Base-by-base conservation (phyloP, 1,140 invertebrate genomes). In the Chymomyza costata region DNA sequence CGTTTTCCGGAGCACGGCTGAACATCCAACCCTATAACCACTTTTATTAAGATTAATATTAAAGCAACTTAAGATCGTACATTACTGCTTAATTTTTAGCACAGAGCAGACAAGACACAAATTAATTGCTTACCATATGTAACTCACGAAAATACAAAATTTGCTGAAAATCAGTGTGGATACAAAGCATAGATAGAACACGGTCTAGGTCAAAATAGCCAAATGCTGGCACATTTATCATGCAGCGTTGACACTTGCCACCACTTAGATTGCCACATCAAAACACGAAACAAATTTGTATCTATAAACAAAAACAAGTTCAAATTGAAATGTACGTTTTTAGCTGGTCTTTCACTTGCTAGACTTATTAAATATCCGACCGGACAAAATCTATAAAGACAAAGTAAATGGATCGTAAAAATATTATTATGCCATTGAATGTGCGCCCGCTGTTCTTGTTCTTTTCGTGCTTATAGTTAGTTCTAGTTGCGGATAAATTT, bases 381-480 rank as follows among this genome's bases (percentile, higher is more conserved):
- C 59, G 53, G 65, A 65, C 65, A 58, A 46, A 74, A 71, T 61
- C 67, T 60, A 80, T 80, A 80, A 68, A 80, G 73, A 68, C 73
- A 61, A 52, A 53, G 19, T 47, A 61, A 73, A 80, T 80, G 73
- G 73, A 43, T 74, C 73, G 56, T 80, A 61, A 80, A 80, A 62
- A 81, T 68, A 73, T 80, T 80, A 68, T 80, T 51, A 68, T 67
- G 66, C 71, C 62, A 59, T 70, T 78, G 66, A 60, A 48, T 49
- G 39, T 48, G 16, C 21, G 30, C 2, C 47, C 19, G 59, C 43
- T 32, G 17, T 49, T 55, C 13, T 48, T 30, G 10, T 50, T 34
- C 25, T 46, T 32, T 30, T 49, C 28, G 11, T 28, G n/a, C 15
- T 13, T n/a, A 28, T 35, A 14, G 48, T 30, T 16, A 38, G 34